Conservation (phyloP, 2,113 vertebrate genomes). For the Blennius ocellaris region DNA sequence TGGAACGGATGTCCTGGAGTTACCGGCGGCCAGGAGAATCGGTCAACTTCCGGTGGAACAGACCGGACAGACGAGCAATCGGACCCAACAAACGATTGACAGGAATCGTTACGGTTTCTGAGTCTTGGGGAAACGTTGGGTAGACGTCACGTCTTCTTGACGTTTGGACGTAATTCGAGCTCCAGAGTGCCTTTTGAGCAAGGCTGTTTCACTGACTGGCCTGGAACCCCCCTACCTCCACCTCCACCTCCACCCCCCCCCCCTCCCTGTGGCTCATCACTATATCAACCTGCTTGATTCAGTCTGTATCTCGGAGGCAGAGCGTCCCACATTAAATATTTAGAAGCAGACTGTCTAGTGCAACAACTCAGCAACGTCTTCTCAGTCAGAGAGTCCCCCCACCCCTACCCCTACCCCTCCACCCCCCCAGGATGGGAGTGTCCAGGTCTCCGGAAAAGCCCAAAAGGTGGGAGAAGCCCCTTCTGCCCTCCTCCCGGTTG, state of each 20-base stretch:
- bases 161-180: constrained; percentile 1
- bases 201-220: constrained; percentile 21
- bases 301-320: constrained; percentile 72
- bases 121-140: no score
- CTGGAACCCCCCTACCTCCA: constrained; percentile 16
- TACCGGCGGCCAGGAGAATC: no score
- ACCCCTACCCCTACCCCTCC: no score
- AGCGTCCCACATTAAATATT: constrained; percentile 81
- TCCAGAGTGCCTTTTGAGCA: constrained; percentile 25
- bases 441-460: constrained; percentile 23
- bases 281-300: constrained; percentile 74
- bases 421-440: constrained; percentile 44
- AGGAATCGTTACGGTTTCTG: no score
- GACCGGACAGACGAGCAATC: no score
- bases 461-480: constrained; percentile 44
- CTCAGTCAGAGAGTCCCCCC: constrained; percentile 17
- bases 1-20: no score
- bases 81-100: no score
- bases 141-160: no score
- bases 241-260: constrained; percentile 7
- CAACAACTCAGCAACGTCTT: constrained; percentile 66
- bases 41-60: no score
- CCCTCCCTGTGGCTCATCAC: constrained; percentile 66
- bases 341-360: constrained; percentile 69
- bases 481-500: constrained; percentile 23